Evolutionary conservation across 92 coral and sea anemone genomes (phyloP), one percentile per base, ranked within the genome.

Genomic region (Palythoa heliodiscus): DNA sequence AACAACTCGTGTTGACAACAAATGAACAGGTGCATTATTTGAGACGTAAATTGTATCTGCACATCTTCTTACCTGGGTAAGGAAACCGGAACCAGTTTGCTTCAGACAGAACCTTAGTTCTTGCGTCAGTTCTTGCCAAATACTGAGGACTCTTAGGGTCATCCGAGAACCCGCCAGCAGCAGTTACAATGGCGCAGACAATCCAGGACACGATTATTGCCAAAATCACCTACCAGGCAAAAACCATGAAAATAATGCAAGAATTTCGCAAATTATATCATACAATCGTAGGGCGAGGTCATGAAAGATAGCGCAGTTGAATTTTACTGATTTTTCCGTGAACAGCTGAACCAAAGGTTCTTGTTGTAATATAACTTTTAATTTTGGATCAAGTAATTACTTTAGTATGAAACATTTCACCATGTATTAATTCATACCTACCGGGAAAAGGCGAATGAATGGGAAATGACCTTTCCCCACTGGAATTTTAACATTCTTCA

Each of bases 51-150:
- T 14, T 60, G 0, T 12, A 15, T 14, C 16, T 15, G 66, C 4
- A 14, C 20, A 16, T 16, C 19, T 15, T 55, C 78, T 80, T 80
- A 90, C 98, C 98, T 78, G 98, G 97, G 68, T 95, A 95, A 3
- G 98, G 98, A 60, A 93, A 86, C 74, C 98, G 82, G 71, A 95
- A 91, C 98, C 98, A 95, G 52, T 89, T 76, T 35, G 97, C 93
- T 71, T 93, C 89, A 75, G 74, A 77, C 66, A 95, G 70, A 67
- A 92, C 98, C 16, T 70, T 67, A 1, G 92, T 82, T 38, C 96
- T 85, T 7, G 92, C 87, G 71, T 95, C 97, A 13, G 97, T 95
- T 73, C 98, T 90, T 8, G 98, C 98, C 75, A 38, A 11, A 91
- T 77, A 93, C 60, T 82, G 77, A 39, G 92, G 92, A 70, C 14